Evolutionary conservation across 2,113 vertebrate species (phyloP), one percentile per base, ranked within the genome.

Genomic region (Corythoichthys haematopterus): DNA sequence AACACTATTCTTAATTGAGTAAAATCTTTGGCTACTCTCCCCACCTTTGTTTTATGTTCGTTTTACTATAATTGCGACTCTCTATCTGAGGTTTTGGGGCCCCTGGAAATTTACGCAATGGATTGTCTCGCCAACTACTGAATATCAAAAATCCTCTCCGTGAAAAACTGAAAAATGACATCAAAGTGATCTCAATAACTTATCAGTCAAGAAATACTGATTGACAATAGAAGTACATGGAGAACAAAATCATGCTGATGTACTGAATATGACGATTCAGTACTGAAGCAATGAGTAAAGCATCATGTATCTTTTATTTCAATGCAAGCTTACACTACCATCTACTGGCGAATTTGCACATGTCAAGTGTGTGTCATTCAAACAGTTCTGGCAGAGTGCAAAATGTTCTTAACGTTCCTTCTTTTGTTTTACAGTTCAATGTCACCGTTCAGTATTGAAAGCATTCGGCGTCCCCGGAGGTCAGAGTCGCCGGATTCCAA

Each of bases 401-500:
- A 20, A 43, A 47, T 13, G 15, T 47, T 50, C 47, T 46, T 11
- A 6, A 6, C 6, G n/a, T 51, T 59, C 13, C 0, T 57, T 2
- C 71, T 66, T 35, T 80, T 75, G 16, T 87, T 51, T 89, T 91
- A 15, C 84, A 99, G 96, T 87, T 97, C 97, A 82, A 95, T 98
- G 92, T 99, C 96, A 75, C 96, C 95, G 0, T 99, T 99, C 93
- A 98, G 95, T 92, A 98, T 99, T 88, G 97, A 99, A 90, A 95
- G 95, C 92, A 95, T 98, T 91, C 94, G 96, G 74, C 95, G 95
- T 79, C 95, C 96, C 72, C 92, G 94, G 74, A 93, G 95, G 81
- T 98, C 97, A 13, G 98, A 99, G 84, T 98, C 97, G 20, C 98
- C 98, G 0, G 98, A 99, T 84, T 98, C 97, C 75, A 94, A 97